Percentiles rank a stretch among this genome's conserved stretches.
Conservation (phyloP, 2,888 invertebrate species). For the Catotricha subobsoleta region DNA sequence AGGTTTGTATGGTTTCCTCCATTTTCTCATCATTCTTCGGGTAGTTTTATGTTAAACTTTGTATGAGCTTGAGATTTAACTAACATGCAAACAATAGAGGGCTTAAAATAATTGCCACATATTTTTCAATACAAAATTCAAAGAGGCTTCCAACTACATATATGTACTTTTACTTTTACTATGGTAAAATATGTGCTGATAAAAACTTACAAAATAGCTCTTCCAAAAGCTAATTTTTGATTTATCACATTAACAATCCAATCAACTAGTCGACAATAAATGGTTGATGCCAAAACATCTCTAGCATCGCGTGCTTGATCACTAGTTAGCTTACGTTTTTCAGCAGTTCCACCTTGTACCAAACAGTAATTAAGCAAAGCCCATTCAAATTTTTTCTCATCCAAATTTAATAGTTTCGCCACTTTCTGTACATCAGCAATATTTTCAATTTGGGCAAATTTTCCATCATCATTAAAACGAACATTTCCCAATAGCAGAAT, state of each 20-base stretch:
- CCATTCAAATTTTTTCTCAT: conserved; percentile 69
- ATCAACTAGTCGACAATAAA: conserved; percentile 72
- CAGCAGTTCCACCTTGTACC: conserved; percentile 42
- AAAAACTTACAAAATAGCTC: conserved; percentile 68
- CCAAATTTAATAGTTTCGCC: conserved; percentile 54
- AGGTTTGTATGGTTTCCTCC: not conserved
- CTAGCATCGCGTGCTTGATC: conserved; percentile 69
- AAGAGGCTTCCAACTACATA: too few relatives aligned
- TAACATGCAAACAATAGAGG: too few relatives aligned
- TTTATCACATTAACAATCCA: conserved; percentile 79
- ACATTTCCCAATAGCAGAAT: conserved; percentile 65
- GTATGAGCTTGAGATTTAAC: too few relatives aligned
- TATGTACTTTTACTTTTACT: too few relatives aligned
- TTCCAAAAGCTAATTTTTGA: conserved; percentile 59
- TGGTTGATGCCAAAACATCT: conserved; percentile 66
- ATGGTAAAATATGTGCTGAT: too few relatives aligned
- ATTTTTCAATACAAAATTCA: too few relatives aligned
- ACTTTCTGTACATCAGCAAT: conserved; percentile 51
- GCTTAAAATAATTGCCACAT: too few relatives aligned
- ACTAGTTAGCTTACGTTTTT: conserved; percentile 41
- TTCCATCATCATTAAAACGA: conserved; percentile 44
- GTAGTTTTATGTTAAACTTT: too few relatives aligned
- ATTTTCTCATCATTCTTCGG: not conserved
- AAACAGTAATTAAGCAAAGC: conserved; percentile 72
- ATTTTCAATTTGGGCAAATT: conserved; percentile 53